These are phyloP conservation scores for Aythya baeri DNA, from an alignment of 2,113 vertebrate genomes.

Conservation along the genomic window DNA sequence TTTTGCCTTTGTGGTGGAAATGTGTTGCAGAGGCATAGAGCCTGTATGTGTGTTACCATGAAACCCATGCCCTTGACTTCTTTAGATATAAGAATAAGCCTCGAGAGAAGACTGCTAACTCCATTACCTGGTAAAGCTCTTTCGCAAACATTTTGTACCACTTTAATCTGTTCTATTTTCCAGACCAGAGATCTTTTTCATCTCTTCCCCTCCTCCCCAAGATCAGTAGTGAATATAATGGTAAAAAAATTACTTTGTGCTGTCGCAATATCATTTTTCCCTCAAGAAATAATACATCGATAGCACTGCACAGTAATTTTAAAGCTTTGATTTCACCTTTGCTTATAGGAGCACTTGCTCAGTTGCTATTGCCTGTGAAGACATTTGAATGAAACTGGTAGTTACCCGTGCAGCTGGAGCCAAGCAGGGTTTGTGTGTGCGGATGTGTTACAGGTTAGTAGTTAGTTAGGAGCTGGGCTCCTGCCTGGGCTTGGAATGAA, in stretches of 20 bases:
- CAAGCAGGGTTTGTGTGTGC: rapidly evolving
- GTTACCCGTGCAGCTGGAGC: background rate
- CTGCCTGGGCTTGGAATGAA: background rate
- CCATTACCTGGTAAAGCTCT: background rate
- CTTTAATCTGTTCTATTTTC: background rate
- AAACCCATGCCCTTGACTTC: background rate
- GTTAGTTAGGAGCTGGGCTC: background rate
- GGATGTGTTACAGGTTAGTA: no score
- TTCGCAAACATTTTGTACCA: background rate
- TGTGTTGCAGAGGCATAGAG: background rate
- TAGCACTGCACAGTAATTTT: background rate
- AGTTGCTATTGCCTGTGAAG: background rate
- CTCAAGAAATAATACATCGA: background rate
- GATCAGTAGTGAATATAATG: background rate
- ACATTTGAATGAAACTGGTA: background rate
- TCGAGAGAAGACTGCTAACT: background rate
- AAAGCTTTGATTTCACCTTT: background rate
- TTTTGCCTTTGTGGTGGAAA: background rate
- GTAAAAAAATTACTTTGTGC: background rate
- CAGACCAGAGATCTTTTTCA: background rate
- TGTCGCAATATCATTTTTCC: background rate
- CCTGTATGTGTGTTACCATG: background rate
- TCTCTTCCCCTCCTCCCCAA: background rate
- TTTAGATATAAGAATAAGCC: background rate
- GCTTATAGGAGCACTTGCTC: background rate